Evolutionary conservation across 2,113 vertebrate species (phyloP), one percentile per base, ranked within the genome.

Genomic region (Plestiodon gilberti): DNA sequence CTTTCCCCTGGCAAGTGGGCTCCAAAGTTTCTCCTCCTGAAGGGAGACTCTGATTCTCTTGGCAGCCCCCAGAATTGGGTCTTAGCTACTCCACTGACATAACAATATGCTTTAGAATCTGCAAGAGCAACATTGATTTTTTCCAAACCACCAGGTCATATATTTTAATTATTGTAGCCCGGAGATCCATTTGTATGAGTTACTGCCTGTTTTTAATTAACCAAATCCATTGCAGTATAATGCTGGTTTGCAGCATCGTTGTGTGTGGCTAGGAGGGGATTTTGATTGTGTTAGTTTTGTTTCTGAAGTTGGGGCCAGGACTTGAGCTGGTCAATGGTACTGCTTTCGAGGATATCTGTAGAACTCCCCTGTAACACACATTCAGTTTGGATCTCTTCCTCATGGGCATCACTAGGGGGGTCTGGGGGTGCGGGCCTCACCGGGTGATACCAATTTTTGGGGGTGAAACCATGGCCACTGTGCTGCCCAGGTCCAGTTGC

Each of bases 171-270:
- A 61, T 40, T 28, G 6, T 0, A 67, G 61, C 69, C 73, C 30
- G 55, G 30, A 23, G 35, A 1, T 11, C 22, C 40, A 87, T 81
- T 74, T 87, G 78, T 55, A 87, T 87, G 85, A 87, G 25, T 30
- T 25, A 55, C 28, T 0, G 0, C 20, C 5, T 40, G 40, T 23
- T 82, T 82, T 86, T 84, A 88, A 48, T 78, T 43, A 23, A 74
- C 74, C 62, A 65, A 85, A 64, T 30, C 70, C 71, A 61, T 6
- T 0, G 4, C 67, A 90, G 70, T 65, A 0, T 30, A 13, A 15
- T 1, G 8, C 8, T 76, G 48, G 74, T 52, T 52, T 57, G 28
- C 13, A 62, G 43, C 57, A 22, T 43, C 35, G 33, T 0, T 59
- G 7, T 6, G n/a, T n/a, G 0, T 6, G 15, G 30, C 55, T 82